A percentile compares a stretch with the other conserved stretches of the same genome.
Conservation (phyloP, 2,113 vertebrate genomes). For the Ivindomyrus marchei region DNA sequence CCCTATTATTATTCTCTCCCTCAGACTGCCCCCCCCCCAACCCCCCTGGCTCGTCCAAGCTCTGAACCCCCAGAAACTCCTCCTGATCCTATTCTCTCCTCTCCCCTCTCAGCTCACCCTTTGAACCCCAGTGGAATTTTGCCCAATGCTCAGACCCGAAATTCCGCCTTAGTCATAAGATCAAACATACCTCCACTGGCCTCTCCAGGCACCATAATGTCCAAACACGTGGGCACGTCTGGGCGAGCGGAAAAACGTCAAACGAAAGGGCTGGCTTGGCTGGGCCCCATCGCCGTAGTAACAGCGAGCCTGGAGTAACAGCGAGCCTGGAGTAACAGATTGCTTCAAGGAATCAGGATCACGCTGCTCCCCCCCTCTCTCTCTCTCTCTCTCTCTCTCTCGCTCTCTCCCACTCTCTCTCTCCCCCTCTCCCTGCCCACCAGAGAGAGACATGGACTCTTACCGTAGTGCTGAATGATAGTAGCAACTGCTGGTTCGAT, state of each 20-base stretch:
- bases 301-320: constrained; percentile 31
- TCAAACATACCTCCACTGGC: constrained; percentile 53
- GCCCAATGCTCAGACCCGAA: not conserved
- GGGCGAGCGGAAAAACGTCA: constrained; percentile 9
- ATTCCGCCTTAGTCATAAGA: constrained; percentile 20
- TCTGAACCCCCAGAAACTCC: not conserved
- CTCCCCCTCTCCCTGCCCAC: constrained; percentile 21
- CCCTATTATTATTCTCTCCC: not conserved
- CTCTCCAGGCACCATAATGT: constrained; percentile 36
- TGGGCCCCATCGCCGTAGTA: constrained; percentile 28
- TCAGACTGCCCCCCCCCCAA: not conserved
- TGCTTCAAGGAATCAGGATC: constrained; percentile 28
- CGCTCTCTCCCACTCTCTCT: constrained; percentile 22
- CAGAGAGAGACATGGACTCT: not conserved
- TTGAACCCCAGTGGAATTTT: not conserved
- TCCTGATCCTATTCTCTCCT: not conserved
- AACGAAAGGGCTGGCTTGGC: not conserved
- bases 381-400: not conserved
- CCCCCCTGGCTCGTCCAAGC: not conserved
- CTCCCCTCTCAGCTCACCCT: not conserved
- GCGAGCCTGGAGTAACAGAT: constrained; percentile 27
- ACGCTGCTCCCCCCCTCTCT: constrained; percentile 18
- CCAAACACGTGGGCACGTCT: constrained; percentile 19
- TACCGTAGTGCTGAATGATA: constrained; percentile 58
- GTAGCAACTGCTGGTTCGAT: constrained; percentile 63